Base-by-base conservation (phyloP, 2,888 invertebrate genomes). In the Tipula helvola region DNA sequence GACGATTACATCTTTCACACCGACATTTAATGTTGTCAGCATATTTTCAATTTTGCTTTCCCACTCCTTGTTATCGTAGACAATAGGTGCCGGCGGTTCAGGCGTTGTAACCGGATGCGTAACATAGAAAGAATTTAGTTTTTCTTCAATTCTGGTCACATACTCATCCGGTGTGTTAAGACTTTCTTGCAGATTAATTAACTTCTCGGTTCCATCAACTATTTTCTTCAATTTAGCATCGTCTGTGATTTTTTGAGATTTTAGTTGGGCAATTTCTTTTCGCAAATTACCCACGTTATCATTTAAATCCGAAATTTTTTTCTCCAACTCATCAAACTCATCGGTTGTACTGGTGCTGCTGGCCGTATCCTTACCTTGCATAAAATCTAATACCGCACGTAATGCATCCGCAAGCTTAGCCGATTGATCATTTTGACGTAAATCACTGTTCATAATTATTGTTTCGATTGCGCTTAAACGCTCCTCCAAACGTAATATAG, bases 401-500 rank as follows among this genome's bases (percentile, higher is more conserved):
- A 91, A 88, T 18, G 90, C 89, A 87, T 90, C 90, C 41, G 89
- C 90, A 4, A 91, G 88, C 87, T 91, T 91, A 8, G 91, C 90
- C 83, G 91, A 89, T 88, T 91, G 91, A 3, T 89, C 85, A 86
- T 90, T 91, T 83, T 91, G 90, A 87, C 91, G 91, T 87, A 91
- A 91, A 88, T 91, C 91, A 91, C 91, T 91, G 91, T 91, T 41
- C 28, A 87, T 87, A 18, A 86, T 83, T 90, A 95, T 93, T 86
- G 95, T 95, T 90, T 96, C 96, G 5, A 96, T 95, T 88, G 95
- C 95, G 13, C 94, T 94, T 86, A 96, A 91, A 87, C 96, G 92
- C 88, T 96, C 96, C 89, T 96, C 96, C 83, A 97, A 91, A 86
- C 96, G 92, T 0, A 93, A 93, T 83, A 96, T 93, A 87, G 94